Evolutionary conservation across 2,797 vertebrate genomes (phyloP).

Genomic region (Otolemur crassicaudatus): DNA sequence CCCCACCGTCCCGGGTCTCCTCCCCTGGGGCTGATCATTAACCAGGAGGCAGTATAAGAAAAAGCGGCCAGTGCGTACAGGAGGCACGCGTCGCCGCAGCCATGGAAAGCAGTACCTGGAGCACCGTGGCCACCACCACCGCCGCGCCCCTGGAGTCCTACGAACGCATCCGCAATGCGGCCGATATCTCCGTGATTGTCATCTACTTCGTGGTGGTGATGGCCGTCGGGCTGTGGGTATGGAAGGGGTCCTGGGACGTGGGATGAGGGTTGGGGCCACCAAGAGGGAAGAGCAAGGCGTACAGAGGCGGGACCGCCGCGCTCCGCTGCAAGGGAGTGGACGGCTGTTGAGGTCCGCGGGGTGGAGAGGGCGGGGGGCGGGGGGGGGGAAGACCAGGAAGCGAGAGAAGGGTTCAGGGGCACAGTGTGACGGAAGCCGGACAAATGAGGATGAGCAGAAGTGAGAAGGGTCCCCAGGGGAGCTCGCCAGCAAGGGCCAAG

Average conservation of each 20-base stretch:
- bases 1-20: not conserved
- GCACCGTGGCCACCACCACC: not conserved
- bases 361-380: not conserved
- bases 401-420: not conserved
- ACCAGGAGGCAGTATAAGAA: slow-evolving; percentile 82
- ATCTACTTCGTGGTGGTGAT: slow-evolving; percentile 95
- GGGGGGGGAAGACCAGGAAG: not conserved
- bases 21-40: slow-evolving; percentile 87
- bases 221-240: slow-evolving; percentile 96
- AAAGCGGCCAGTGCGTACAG: slow-evolving; percentile 57
- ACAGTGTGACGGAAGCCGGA: not conserved
- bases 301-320: fast-evolving
- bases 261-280: not conserved
- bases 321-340: not conserved
- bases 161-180: slow-evolving; percentile 91
- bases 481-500: not conserved
- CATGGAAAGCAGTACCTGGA: slow-evolving; percentile 73
- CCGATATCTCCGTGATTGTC: slow-evolving; percentile 96
- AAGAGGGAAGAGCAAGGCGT: not conserved
- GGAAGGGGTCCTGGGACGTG: slow-evolving; percentile 75
- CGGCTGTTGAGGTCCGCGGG: not conserved
- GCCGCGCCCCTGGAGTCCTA: fast-evolving
- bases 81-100: not conserved
- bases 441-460: not conserved
- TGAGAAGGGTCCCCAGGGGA: not conserved